phyloP scores from a whole-genome alignment of 53 echinoderm and acorn worm genomes.

The Echinometra lucunter region DNA sequence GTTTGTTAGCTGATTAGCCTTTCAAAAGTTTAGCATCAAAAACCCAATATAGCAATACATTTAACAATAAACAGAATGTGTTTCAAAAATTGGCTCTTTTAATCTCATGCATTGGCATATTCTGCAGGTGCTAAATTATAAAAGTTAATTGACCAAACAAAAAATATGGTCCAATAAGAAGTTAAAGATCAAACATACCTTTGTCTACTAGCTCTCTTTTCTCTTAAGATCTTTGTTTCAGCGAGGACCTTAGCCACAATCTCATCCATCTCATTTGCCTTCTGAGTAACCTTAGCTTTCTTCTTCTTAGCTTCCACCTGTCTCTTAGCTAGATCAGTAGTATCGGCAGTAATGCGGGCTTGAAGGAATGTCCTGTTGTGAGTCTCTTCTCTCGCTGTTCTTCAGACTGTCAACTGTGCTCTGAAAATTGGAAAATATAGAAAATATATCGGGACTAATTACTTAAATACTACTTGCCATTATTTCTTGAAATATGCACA shows the following conservation, averaged over 20 bases:
- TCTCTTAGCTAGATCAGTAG: slow-evolving; percentile 86
- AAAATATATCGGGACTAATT: too few relatives aligned
- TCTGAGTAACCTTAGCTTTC: slow-evolving; percentile 90
- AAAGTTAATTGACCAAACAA: too few relatives aligned
- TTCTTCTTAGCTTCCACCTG: slow-evolving; percentile 96
- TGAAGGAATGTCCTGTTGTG: slow-evolving; percentile 94
- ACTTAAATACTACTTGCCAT: too few relatives aligned
- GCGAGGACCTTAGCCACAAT: slow-evolving; percentile 76
- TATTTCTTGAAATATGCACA: too few relatives aligned
- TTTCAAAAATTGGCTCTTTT: too few relatives aligned
- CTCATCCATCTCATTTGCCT: slow-evolving; percentile 85
- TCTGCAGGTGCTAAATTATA: too few relatives aligned
- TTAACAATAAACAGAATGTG: too few relatives aligned
- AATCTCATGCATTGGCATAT: too few relatives aligned
- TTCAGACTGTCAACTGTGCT: slow-evolving; percentile 83
- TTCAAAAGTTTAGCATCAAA: too few relatives aligned
- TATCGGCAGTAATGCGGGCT: slow-evolving; percentile 93
- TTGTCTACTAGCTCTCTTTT: slow-evolving; percentile 74
- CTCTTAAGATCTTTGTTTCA: slow-evolving; percentile 79
- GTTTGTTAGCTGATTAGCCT: too few relatives aligned
- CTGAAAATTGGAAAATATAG: slow-evolving; percentile 47
- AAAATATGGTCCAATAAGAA: too few relatives aligned
- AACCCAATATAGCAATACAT: too few relatives aligned
- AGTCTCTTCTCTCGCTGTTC: slow-evolving; percentile 91
- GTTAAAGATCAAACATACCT: slow-evolving; percentile 74